Conservation (phyloP, 2,888 invertebrate genomes). For the Zaprionus lineosus region DNA sequence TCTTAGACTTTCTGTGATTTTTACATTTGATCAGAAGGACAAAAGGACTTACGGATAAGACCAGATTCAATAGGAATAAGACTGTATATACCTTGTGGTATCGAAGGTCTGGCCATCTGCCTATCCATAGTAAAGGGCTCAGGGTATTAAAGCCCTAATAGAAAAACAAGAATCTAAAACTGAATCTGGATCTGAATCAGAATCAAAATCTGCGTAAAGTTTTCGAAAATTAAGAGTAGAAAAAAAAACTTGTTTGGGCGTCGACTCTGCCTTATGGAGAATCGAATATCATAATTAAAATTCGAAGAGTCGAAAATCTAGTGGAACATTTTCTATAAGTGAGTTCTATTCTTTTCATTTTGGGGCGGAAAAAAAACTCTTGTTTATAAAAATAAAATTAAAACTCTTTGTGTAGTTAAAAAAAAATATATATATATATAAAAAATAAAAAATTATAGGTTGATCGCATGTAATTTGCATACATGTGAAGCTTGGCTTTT, state of each 20-base stretch:
- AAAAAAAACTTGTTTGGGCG: slow-evolving; percentile 28
- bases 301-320: too few species aligned
- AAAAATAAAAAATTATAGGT: slow-evolving; percentile 5
- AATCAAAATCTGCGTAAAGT: slow-evolving; percentile 24
- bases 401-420: slow-evolving; percentile 19
- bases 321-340: too few species aligned
- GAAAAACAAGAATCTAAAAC: too few species aligned
- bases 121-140: background rate
- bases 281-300: slow-evolving; percentile 14
- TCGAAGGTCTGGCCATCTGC: too few species aligned
- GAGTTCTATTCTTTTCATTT: slow-evolving; percentile 6
- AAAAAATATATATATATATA: slow-evolving; percentile 20
- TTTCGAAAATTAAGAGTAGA: slow-evolving; percentile 3
- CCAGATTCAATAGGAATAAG: too few species aligned
- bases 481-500: slow-evolving; percentile 34
- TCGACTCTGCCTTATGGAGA: background rate
- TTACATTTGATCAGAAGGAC: too few species aligned
- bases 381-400: too few species aligned
- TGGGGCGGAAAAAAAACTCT: background rate
- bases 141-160: too few species aligned
- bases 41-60: too few species aligned
- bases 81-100: too few species aligned
- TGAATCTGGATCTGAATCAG: too few species aligned
- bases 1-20: too few species aligned
- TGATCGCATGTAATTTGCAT: slow-evolving; percentile 35